Percentiles rank a stretch among this genome's conserved stretches.
Evolutionary conservation across 2,113 vertebrate species (phyloP).

Genomic region (Chlorodrepanis virens): DNA sequence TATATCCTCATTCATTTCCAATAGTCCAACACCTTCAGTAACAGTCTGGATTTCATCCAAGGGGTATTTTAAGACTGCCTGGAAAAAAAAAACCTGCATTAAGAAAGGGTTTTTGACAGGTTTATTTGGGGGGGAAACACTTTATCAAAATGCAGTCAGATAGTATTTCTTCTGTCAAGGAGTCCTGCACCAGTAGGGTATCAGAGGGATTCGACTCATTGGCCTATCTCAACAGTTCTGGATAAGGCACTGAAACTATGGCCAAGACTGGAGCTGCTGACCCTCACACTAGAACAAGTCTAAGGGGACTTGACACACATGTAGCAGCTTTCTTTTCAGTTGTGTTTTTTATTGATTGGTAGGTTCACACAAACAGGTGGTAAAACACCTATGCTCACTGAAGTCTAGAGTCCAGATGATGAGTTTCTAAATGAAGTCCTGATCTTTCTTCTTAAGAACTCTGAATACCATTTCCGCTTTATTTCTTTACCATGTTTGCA

Average conservation of each 20-base stretch:
- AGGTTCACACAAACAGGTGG: neutral
- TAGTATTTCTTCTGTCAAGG: neutral
- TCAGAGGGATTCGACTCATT: neutral
- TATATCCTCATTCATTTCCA: neutral
- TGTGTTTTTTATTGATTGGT: neutral
- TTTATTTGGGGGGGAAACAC: neutral
- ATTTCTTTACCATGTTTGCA: neutral
- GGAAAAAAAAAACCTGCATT: neutral
- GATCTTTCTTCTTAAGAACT: neutral
- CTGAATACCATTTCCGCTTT: neutral
- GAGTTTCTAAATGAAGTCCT: neutral
- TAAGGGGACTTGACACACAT: neutral
- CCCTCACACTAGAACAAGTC: neutral
- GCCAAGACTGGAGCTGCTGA: neutral
- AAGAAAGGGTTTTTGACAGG: neutral
- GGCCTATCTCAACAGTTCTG: neutral
- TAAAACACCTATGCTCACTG: neutral
- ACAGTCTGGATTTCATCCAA: neutral
- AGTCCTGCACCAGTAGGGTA: neutral
- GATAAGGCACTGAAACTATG: neutral
- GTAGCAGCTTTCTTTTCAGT: neutral
- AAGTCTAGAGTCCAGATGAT: neutral
- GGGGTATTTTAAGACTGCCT: neutral
- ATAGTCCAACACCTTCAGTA: neutral
- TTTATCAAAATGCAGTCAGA: neutral